Percentiles rank a stretch among this genome's conserved stretches.
phyloP scores from a whole-genome alignment of 2,113 vertebrate species.

The Rhinolophus sinicus region DNA sequence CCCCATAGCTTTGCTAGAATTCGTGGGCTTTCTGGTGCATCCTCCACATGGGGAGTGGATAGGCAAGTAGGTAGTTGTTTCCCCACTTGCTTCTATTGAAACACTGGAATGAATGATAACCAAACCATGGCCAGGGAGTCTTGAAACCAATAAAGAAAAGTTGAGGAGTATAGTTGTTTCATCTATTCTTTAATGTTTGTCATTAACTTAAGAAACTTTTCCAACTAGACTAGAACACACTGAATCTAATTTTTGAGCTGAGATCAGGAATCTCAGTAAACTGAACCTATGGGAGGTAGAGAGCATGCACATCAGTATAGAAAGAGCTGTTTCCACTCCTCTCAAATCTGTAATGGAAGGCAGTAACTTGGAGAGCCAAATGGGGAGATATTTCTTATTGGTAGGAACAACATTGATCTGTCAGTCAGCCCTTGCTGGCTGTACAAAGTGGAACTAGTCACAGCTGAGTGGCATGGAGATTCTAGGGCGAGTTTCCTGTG shows the following conservation, averaged over 20 bases:
- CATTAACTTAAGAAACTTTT: background rate
- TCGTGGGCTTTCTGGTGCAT: background rate
- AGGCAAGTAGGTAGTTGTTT: background rate
- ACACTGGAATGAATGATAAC: background rate
- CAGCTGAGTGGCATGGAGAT: background rate
- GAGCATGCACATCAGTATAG: background rate
- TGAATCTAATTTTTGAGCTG: background rate
- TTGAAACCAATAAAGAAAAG: background rate
- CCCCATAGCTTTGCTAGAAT: background rate
- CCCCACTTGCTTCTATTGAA: background rate
- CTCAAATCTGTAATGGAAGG: background rate
- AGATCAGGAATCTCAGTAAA: background rate
- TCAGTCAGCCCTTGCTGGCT: background rate
- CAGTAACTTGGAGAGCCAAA: background rate
- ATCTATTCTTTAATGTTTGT: constrained; percentile 17
- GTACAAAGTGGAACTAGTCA: background rate
- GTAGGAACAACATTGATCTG: background rate
- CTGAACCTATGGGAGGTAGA: background rate
- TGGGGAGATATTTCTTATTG: background rate
- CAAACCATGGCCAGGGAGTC: background rate
- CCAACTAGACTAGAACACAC: background rate
- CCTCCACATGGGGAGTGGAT: background rate
- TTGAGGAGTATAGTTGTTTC: background rate
- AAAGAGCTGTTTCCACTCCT: background rate
- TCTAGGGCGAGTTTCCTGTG: background rate